Evolutionary conservation across 2,888 invertebrate species (phyloP).

Genomic region (Gasteruption jaculator): DNA sequence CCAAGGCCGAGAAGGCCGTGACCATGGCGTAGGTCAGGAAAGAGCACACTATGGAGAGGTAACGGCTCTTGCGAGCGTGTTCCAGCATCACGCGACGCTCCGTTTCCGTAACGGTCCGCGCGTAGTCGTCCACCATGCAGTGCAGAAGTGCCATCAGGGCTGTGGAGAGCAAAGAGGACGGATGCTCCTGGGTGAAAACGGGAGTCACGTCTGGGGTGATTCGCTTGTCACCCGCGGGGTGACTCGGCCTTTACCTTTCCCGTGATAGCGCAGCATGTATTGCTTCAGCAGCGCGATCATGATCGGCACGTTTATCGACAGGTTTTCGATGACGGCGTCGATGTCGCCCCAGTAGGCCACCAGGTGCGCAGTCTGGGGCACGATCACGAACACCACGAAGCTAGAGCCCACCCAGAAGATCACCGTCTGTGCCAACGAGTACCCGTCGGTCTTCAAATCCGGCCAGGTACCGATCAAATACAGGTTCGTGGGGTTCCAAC

Average conservation of each 20-base stretch:
- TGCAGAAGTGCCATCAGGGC: conserved; percentile 8
- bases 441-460: conserved; percentile 12
- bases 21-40: conserved; percentile 17
- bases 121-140: conserved; percentile 25
- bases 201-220: no score
- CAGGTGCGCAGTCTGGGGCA: conserved; percentile 19
- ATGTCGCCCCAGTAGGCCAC: conserved; percentile 13
- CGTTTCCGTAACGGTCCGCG: conserved; percentile 4
- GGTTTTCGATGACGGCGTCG: conserved; percentile 23
- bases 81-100: conserved; percentile 25
- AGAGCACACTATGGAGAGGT: conserved; percentile 23
- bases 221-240: no score
- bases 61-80: conserved; percentile 23
- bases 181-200: background rate
- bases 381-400: conserved; percentile 18
- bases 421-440: conserved; percentile 8
- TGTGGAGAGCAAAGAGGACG: background rate
- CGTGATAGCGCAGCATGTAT: conserved; percentile 15
- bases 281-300: conserved; percentile 20
- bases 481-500: conserved; percentile 24
- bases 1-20: conserved; percentile 13
- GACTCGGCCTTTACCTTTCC: conserved; percentile 20
- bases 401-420: conserved; percentile 18
- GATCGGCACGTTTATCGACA: conserved; percentile 24
- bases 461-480: conserved; percentile 28